phyloP scores from a whole-genome alignment of 2,888 invertebrate species.

The Brachyptera putata region DNA sequence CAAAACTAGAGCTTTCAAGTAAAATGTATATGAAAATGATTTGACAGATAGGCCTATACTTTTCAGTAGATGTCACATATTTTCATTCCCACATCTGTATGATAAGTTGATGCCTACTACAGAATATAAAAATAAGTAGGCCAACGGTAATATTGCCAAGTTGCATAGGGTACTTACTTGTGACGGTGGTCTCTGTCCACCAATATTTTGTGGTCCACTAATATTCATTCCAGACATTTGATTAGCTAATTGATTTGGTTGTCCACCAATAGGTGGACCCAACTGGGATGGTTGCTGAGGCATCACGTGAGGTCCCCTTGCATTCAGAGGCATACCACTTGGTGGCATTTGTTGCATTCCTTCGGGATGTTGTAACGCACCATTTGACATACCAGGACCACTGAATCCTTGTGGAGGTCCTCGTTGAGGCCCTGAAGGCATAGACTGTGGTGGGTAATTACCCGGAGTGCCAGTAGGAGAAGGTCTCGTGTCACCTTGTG shows the following conservation, averaged over 20 bases:
- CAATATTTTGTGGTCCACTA: slow-evolving; percentile 41
- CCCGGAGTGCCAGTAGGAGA: slow-evolving; percentile 25
- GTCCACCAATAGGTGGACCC: neutral
- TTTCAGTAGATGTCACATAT: no score
- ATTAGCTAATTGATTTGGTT: slow-evolving; percentile 38
- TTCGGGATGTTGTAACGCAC: neutral
- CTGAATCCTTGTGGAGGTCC: neutral
- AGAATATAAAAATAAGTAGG: no score
- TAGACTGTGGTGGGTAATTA: slow-evolving; percentile 7
- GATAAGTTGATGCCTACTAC: no score
- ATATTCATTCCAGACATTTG: slow-evolving; percentile 47
- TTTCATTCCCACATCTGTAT: no score
- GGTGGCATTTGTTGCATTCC: no score
- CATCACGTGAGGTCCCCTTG: neutral
- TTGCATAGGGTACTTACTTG: no score
- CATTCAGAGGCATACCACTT: no score
- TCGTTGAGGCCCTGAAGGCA: slow-evolving; percentile 8
- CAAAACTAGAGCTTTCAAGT: no score
- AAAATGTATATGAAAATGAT: no score
- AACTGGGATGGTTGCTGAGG: neutral
- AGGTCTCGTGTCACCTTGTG: slow-evolving; percentile 21
- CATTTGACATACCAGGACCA: slow-evolving; percentile 17
- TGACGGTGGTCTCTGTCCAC: slow-evolving; percentile 35
- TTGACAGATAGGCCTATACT: no score
- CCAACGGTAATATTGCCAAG: no score